Conservation (phyloP, 2,113 vertebrate species). For the Grus americana region DNA sequence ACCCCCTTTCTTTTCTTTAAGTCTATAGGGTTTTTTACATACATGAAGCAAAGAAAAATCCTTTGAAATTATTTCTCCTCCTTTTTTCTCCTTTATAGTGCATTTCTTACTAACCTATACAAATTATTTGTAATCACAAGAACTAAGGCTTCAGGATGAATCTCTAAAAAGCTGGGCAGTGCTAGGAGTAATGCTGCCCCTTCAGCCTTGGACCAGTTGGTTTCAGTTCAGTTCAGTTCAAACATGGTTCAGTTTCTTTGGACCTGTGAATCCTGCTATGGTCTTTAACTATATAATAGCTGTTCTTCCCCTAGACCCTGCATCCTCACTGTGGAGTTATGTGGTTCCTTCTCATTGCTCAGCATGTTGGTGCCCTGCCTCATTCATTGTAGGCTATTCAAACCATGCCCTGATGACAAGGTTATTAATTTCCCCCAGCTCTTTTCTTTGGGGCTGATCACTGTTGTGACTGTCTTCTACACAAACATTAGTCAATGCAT, state of each 20-base stretch:
- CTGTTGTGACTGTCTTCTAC: background rate
- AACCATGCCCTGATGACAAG: background rate
- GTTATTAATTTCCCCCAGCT: background rate
- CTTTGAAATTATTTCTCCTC: background rate
- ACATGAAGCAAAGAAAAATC: background rate
- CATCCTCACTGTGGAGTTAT: background rate
- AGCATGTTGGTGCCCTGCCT: background rate
- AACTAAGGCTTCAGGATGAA: background rate
- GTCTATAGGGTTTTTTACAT: background rate
- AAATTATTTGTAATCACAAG: background rate
- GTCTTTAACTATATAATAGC: background rate
- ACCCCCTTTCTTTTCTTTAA: background rate
- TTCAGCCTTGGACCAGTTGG: background rate
- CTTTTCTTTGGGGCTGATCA: background rate
- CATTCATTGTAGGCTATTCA: background rate
- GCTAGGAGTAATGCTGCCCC: background rate
- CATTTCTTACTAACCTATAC: background rate
- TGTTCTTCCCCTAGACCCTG: background rate
- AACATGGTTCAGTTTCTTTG: background rate
- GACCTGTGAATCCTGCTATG: background rate
- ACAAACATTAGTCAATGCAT: background rate
- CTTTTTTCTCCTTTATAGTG: background rate
- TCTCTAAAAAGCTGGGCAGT: background rate
- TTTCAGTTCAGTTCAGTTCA: too few relatives aligned
- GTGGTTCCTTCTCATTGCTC: background rate